phyloP scores from a whole-genome alignment of 2,113 vertebrate genomes.

The Sebastes fasciatus region DNA sequence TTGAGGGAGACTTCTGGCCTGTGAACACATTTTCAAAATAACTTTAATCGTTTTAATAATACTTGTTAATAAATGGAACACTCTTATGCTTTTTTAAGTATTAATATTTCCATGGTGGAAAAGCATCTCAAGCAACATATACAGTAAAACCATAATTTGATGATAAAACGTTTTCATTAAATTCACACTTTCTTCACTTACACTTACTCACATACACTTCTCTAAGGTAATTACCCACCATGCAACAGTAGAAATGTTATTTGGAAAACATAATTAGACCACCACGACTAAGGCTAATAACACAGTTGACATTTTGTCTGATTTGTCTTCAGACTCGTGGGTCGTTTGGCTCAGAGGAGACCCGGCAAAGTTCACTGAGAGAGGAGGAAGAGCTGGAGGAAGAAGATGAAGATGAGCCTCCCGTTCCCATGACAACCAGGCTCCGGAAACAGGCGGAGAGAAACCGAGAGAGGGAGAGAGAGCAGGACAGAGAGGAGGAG shows the following conservation, averaged over 20 bases:
- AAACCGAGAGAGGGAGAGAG: constrained; percentile 84
- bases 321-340: constrained; percentile 81
- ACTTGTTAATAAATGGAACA: not conserved
- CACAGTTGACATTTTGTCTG: not conserved
- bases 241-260: not conserved
- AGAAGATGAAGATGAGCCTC: constrained; percentile 83
- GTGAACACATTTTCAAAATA: not conserved
- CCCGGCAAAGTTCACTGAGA: constrained; percentile 62
- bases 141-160: not conserved
- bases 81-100: not conserved
- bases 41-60: too few relatives aligned
- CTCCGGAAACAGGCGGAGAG: constrained; percentile 88
- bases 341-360: constrained; percentile 87
- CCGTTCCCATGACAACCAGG: constrained; percentile 91
- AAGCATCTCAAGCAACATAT: not conserved
- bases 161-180: not conserved
- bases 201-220: not conserved
- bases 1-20: not conserved
- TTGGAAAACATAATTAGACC: not conserved
- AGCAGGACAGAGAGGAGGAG: constrained; percentile 82
- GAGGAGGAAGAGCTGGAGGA: constrained; percentile 38
- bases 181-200: too few relatives aligned
- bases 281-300: not conserved
- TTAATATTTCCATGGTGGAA: not conserved
- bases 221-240: not conserved